Percentiles rank a stretch among this genome's conserved stretches.
Evolutionary conservation across 2,113 vertebrate genomes (phyloP).

Genomic region (Equus przewalskii): DNA sequence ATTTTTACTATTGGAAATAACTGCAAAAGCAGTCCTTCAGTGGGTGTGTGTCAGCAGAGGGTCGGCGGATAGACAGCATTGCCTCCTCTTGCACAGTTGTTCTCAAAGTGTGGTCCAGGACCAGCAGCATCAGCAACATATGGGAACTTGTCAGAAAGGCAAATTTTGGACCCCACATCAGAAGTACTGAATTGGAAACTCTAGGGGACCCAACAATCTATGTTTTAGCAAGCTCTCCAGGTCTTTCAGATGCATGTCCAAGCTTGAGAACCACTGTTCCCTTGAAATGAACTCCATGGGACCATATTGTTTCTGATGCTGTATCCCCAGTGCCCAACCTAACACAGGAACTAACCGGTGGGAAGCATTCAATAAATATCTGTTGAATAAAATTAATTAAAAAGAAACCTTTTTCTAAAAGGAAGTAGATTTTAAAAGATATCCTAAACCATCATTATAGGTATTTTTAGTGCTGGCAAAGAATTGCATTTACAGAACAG

Average conservation of each 20-base stretch:
- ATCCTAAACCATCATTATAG: neutral
- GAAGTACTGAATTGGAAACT: neutral
- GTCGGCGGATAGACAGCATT: neutral
- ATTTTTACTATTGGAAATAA: slow-evolving; percentile 1
- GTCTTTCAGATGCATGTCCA: neutral
- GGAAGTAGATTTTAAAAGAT: neutral
- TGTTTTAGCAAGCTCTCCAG: neutral
- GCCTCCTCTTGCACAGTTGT: neutral
- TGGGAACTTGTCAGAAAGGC: slow-evolving; percentile 2
- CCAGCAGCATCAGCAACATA: neutral
- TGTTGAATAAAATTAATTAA: neutral
- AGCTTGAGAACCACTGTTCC: neutral
- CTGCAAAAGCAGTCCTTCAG: neutral
- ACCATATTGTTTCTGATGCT: neutral
- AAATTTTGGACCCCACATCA: neutral
- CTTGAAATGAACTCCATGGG: neutral
- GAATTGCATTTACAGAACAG: neutral
- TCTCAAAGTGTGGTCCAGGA: neutral
- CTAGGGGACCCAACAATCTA: neutral
- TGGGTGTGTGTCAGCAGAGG: neutral
- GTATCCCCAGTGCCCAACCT: neutral
- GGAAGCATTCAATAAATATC: neutral
- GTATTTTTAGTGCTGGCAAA: neutral
- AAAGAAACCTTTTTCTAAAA: neutral
- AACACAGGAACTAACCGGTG: neutral